These are phyloP conservation scores for Muscicapa comitata DNA, from an alignment of 2,797 vertebrate genomes.

Conservation along the genomic window DNA sequence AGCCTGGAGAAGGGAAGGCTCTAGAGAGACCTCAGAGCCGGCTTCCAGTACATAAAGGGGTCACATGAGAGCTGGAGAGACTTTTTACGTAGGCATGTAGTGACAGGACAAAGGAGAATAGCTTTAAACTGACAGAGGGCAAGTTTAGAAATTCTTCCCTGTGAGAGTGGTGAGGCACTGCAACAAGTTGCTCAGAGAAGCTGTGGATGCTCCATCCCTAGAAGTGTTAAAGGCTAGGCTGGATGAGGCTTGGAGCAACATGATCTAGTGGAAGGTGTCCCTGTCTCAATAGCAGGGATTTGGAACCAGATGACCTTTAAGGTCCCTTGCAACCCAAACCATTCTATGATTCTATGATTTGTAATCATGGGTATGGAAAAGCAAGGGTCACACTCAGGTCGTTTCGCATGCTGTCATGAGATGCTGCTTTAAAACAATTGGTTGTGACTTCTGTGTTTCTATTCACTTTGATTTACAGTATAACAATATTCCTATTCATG, in stretches of 20 bases:
- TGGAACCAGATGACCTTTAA: neutral
- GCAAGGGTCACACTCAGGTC: neutral
- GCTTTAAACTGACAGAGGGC: neutral
- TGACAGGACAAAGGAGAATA: neutral
- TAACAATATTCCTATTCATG: neutral
- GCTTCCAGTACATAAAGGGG: neutral
- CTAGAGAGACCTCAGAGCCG: neutral
- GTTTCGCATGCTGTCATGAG: neutral
- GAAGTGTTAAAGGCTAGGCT: neutral
- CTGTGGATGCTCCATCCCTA: neutral
- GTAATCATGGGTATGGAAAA: neutral
- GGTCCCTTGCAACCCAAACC: neutral
- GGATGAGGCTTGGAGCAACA: rapidly evolving
- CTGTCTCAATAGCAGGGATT: neutral
- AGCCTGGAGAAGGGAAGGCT: neutral
- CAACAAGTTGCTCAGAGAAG: neutral
- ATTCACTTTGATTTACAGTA: neutral
- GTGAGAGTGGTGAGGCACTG: neutral
- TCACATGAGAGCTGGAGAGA: neutral
- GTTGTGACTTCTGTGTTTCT: neutral
- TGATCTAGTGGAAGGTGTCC: neutral
- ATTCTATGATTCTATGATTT: neutral
- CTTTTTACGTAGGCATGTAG: neutral
- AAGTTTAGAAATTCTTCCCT: neutral
- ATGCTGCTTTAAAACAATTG: neutral